These are phyloP conservation scores for Ciona savignyi DNA, from an alignment of 23 tunicate genomes.

Conservation along the genomic window DNA sequence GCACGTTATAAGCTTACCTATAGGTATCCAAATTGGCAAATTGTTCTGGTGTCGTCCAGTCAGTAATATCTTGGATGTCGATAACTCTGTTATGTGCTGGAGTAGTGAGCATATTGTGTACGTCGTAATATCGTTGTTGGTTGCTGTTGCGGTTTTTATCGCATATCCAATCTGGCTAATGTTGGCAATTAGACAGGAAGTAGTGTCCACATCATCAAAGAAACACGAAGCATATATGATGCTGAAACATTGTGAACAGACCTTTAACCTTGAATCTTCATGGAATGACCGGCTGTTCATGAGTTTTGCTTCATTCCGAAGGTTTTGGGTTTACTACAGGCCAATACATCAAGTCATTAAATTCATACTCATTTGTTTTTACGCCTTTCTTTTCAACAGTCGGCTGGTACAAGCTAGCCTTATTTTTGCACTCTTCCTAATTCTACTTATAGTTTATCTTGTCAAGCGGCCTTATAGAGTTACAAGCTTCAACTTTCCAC, in stretches of 20 bases:
- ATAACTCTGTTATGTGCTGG: conserved; percentile 60
- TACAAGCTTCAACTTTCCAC: conserved; percentile 48
- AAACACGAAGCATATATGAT: conserved; percentile 69
- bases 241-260: conserved; percentile 70
- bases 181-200: conserved; percentile 28
- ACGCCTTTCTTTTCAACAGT: conserved; percentile 48
- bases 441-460: conserved; percentile 22
- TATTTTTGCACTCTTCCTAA: conserved; percentile 27
- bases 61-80: conserved; percentile 51
- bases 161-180: conserved; percentile 55
- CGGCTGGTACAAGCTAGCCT: conserved; percentile 35
- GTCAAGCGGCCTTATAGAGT: conserved; percentile 47
- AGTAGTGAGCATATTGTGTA: conserved; percentile 48
- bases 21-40: conserved; percentile 80
- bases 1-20: conserved; percentile 31
- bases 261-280: conserved; percentile 49
- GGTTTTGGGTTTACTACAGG: conserved; percentile 65
- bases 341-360: conserved; percentile 67
- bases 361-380: conserved; percentile 34
- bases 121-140: conserved; percentile 28
- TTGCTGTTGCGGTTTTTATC: conserved; percentile 28
- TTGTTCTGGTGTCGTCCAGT: conserved; percentile 73
- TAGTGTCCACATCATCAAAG: too few species aligned
- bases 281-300: conserved; percentile 56
- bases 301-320: conserved; percentile 59